A percentile compares a stretch with the other conserved stretches of the same genome.
Conservation (phyloP, 2,888 invertebrate species). For the Protonemura montana region DNA sequence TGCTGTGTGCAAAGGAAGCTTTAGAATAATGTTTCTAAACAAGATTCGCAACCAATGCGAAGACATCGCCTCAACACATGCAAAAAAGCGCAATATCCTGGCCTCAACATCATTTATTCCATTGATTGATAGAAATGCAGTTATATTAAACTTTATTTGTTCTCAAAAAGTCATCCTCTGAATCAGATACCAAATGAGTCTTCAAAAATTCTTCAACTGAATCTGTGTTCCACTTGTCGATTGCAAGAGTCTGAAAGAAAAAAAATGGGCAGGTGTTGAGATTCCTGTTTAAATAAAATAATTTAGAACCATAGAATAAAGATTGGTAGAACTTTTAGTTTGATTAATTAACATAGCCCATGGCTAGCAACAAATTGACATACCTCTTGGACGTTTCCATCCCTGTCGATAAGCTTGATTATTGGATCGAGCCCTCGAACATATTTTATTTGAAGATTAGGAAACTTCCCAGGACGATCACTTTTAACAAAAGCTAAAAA, state of each 20-base stretch:
- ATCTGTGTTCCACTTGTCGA: conserved; percentile 99
- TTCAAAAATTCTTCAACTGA: conserved; percentile 95
- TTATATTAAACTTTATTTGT: conserved; percentile 53
- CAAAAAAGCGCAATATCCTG: too few species aligned
- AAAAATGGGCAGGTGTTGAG: background rate
- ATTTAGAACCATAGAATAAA: background rate
- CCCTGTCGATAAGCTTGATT: conserved; percentile 87
- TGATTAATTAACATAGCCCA: too few species aligned
- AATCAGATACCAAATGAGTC: conserved; percentile 72
- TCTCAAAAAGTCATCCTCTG: conserved; percentile 52
- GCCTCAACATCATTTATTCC: too few species aligned
- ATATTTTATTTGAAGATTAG: conserved; percentile 91
- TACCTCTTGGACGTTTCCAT: conserved; percentile 79
- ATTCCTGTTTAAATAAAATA: background rate
- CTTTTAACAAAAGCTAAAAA: conserved; percentile 91
- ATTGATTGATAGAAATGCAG: too few species aligned
- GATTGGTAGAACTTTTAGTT: too few species aligned
- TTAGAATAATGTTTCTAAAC: too few species aligned
- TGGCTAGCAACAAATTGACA: conserved; percentile 30
- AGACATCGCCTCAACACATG: too few species aligned
- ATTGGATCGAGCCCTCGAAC: conserved; percentile 93
- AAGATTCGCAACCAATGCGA: too few species aligned
- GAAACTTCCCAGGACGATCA: conserved; percentile 86
- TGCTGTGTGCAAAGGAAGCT: too few species aligned
- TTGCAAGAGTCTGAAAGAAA: conserved; percentile 74